Conservation (phyloP, 2,797 vertebrate genomes). For the Echeneis naucrates region DNA sequence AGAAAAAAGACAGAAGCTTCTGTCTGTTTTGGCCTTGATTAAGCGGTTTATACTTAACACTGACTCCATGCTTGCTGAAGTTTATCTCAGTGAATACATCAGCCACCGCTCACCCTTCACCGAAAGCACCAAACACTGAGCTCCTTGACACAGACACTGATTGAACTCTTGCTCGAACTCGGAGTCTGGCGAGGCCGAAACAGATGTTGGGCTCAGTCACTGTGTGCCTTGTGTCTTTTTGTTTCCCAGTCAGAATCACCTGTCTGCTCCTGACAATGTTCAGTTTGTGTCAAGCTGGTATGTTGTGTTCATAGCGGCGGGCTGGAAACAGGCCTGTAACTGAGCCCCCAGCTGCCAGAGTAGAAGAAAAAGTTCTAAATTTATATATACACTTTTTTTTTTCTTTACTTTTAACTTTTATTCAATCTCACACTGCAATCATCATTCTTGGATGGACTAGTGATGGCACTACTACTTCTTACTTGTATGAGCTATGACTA, state of each 20-base stretch:
- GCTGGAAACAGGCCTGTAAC: conserved; percentile 50
- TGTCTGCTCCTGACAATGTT: conserved; percentile 73
- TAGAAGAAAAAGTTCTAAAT: no score
- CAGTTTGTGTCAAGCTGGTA: conserved; percentile 60
- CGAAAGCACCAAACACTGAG: conserved; percentile 26
- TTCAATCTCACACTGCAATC: background rate
- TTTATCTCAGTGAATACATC: conserved; percentile 25
- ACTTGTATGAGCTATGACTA: background rate
- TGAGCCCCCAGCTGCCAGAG: conserved; percentile 70
- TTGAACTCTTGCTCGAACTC: conserved; percentile 42
- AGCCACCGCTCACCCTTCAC: conserved; percentile 9
- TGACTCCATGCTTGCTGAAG: conserved; percentile 8
- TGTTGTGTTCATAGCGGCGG: conserved; percentile 51
- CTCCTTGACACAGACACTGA: conserved; percentile 45
- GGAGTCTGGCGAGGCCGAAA: conserved; percentile 40
- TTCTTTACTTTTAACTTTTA: background rate
- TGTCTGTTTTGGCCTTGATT: conserved; percentile 37
- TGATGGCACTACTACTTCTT: background rate
- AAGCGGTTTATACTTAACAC: conserved; percentile 18
- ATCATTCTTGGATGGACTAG: background rate
- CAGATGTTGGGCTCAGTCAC: conserved; percentile 78
- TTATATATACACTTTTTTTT: conserved; percentile 15
- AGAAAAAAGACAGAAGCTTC: conserved; percentile 50
- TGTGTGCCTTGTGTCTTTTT: conserved; percentile 30
- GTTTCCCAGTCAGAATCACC: conserved; percentile 70